Evolutionary conservation across 2,888 invertebrate species (phyloP).

Genomic region (Conchocele bisecta): DNA sequence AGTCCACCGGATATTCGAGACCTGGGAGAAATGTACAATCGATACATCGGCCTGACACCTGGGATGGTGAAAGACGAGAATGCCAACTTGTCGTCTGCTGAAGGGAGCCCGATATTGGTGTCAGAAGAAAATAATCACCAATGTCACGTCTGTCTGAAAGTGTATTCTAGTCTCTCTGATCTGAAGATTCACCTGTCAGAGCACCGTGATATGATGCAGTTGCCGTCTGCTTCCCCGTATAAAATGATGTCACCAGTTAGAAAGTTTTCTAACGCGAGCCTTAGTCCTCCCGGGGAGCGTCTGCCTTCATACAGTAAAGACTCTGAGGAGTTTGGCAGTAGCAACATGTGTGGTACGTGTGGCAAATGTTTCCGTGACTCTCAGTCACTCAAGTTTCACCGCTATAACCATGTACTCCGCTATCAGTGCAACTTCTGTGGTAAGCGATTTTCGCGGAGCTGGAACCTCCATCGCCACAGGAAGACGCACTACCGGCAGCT

Average conservation of each 20-base stretch:
- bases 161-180: conserved; percentile 45
- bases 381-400: conserved; percentile 64
- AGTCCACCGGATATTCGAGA: conserved; percentile 8
- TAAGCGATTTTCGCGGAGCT: conserved; percentile 64
- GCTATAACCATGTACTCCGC: conserved; percentile 65
- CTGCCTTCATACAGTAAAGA: conserved; percentile 27
- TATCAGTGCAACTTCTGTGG: conserved; percentile 67
- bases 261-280: conserved; percentile 38
- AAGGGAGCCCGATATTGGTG: conserved; percentile 28
- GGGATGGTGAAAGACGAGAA: conserved; percentile 26
- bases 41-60: conserved; percentile 1
- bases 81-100: conserved; percentile 20
- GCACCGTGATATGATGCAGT: conserved; percentile 52
- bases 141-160: conserved; percentile 64
- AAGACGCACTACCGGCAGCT: conserved; percentile 64
- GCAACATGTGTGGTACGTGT: conserved; percentile 63
- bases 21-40: neutral
- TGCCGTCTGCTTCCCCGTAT: conserved; percentile 44
- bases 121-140: conserved; percentile 37
- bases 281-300: conserved; percentile 19
- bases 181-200: conserved; percentile 58
- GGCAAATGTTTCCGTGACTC: conserved; percentile 66
- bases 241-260: conserved; percentile 57
- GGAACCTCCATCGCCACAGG: conserved; percentile 66
- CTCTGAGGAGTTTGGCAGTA: conserved; percentile 40